These are phyloP conservation scores for Aselliscus stoliczkanus DNA, from an alignment of 2,797 vertebrate species.

Conservation along the genomic window DNA sequence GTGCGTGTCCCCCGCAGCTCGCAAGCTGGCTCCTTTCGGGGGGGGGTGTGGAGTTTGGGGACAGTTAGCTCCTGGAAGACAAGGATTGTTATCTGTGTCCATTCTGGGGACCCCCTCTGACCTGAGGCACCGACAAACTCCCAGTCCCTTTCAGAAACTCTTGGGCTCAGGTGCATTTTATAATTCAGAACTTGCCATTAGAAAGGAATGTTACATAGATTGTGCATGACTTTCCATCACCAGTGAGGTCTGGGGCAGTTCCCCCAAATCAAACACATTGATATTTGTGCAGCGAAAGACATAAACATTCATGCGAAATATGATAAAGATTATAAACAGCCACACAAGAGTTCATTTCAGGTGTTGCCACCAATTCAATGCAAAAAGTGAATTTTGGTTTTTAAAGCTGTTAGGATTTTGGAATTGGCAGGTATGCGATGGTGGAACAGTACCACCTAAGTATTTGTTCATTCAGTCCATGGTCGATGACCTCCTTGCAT, in stretches of 20 bases:
- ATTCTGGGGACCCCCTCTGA: too few relatives aligned
- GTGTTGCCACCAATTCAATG: neutral
- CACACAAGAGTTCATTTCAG: neutral
- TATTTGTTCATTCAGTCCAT: neutral
- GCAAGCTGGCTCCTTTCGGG: neutral
- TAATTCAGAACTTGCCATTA: neutral
- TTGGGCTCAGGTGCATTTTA: neutral
- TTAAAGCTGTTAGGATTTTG: neutral
- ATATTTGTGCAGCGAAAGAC: neutral
- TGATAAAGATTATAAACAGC: neutral
- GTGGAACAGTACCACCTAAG: too few relatives aligned
- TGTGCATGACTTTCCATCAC: neutral
- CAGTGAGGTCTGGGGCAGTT: neutral
- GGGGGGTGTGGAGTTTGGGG: accelerated
- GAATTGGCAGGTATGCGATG: neutral
- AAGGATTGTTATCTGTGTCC: accelerated
- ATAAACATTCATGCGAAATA: neutral
- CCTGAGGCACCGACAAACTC: neutral
- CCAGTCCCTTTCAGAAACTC: neutral
- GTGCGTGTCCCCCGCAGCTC: conserved; percentile 72
- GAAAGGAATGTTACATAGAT: neutral
- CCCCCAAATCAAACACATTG: neutral
- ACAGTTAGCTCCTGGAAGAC: neutral
- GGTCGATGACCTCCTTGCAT: neutral
- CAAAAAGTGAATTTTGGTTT: neutral